These are phyloP conservation scores for Grantiella picta DNA, from an alignment of 2,113 vertebrate genomes.

Conservation along the genomic window DNA sequence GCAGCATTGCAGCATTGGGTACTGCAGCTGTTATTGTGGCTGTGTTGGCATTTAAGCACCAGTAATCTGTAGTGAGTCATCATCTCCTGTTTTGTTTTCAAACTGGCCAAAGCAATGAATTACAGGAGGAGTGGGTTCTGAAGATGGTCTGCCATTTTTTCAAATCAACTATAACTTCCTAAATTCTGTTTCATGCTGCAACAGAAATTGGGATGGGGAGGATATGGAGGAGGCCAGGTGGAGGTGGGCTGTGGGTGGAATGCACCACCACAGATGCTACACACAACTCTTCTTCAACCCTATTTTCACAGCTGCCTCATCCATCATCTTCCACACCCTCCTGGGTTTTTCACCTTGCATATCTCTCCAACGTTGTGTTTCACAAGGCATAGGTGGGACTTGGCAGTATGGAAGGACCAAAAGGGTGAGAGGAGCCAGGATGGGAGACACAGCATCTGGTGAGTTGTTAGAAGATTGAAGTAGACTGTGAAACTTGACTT, in stretches of 20 bases:
- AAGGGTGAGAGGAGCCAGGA: background rate
- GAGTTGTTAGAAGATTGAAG: background rate
- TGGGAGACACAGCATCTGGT: background rate
- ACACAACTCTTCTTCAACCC: background rate
- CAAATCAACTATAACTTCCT: background rate
- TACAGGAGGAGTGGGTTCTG: background rate
- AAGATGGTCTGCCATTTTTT: background rate
- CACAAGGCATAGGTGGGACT: fast-evolving
- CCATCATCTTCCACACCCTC: background rate
- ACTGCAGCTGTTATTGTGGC: background rate
- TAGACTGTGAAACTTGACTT: background rate
- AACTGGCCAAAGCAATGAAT: background rate
- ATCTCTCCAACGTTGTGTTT: background rate
- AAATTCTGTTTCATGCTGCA: background rate
- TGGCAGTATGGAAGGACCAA: background rate
- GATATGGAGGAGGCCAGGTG: background rate
- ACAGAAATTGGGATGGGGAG: background rate
- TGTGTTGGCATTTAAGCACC: background rate
- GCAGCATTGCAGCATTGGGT: background rate
- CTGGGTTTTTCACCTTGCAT: background rate
- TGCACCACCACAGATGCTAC: background rate
- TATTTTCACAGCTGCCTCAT: background rate
- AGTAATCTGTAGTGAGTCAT: background rate
- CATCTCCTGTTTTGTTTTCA: background rate
- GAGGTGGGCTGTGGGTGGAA: background rate